Percentiles rank a stretch among this genome's conserved stretches.
These are phyloP conservation scores for Spermophilus dauricus DNA, from an alignment of 2,113 vertebrate species.

Conservation along the genomic window DNA sequence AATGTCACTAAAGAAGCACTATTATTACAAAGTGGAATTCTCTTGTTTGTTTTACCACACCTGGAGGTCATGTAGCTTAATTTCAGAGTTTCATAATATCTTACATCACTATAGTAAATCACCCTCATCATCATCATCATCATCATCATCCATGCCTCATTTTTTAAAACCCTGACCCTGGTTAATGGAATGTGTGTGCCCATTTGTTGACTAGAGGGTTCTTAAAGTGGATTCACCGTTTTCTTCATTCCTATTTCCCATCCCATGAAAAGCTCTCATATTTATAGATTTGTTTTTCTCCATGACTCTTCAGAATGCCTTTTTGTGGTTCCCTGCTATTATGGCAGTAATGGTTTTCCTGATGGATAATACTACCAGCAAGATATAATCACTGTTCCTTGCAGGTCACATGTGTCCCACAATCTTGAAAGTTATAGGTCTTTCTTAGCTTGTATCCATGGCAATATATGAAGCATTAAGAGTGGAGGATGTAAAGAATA, in stretches of 20 bases:
- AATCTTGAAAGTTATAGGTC: slow-evolving; percentile 56
- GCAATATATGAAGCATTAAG: background rate
- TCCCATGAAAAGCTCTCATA: background rate
- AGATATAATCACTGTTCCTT: slow-evolving; percentile 50
- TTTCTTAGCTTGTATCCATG: slow-evolving; percentile 60
- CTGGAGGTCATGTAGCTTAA: background rate
- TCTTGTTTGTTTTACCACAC: slow-evolving; percentile 14
- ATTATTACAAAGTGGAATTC: background rate
- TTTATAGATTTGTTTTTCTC: background rate
- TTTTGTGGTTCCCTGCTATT: background rate
- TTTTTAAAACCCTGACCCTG: background rate
- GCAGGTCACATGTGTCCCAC: background rate
- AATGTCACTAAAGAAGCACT: background rate
- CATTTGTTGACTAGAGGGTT: background rate
- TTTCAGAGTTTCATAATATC: slow-evolving; percentile 10
- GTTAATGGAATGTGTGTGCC: background rate
- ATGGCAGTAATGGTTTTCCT: slow-evolving; percentile 46
- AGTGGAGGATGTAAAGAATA: rapidly evolving
- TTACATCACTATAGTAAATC: background rate
- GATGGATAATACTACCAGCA: slow-evolving; percentile 1
- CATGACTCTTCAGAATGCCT: rapidly evolving
- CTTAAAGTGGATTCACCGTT: background rate
- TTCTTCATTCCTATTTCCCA: background rate
- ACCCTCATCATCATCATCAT: too few species aligned
- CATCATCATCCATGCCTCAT: background rate